Conservation (phyloP, 2,113 vertebrate species). For the Hypanus sabinus region DNA sequence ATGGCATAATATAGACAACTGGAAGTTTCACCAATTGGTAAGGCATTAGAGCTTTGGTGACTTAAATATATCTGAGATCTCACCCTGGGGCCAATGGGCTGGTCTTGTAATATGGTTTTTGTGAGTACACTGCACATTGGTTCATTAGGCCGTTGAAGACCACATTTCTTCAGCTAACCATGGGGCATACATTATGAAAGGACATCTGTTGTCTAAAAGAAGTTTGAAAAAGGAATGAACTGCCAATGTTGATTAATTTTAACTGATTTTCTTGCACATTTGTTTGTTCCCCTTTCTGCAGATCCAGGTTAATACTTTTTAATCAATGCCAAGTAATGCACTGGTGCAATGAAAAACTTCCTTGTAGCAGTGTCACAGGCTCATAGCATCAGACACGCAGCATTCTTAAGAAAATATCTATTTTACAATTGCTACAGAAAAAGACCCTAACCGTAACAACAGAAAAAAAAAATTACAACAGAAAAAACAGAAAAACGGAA, state of each 20-base stretch:
- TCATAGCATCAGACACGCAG: too few species aligned
- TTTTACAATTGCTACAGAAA: too few species aligned
- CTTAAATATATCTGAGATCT: conserved; percentile 67
- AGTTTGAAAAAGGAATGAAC: conserved; percentile 67
- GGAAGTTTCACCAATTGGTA: conserved; percentile 75
- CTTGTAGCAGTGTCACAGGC: too few species aligned
- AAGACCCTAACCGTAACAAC: too few species aligned
- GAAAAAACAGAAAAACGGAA: too few species aligned
- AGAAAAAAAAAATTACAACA: too few species aligned
- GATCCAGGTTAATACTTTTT: conserved; percentile 70
- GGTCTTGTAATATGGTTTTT: conserved; percentile 75
- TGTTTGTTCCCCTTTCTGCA: conserved; percentile 71
- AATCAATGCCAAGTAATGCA: too few species aligned
- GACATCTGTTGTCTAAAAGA: conserved; percentile 76
- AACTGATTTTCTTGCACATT: conserved; percentile 53
- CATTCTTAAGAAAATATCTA: too few species aligned
- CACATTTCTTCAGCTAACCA: conserved; percentile 71
- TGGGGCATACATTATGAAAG: conserved; percentile 78
- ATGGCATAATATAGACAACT: conserved; percentile 65
- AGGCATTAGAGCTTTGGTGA: conserved; percentile 57
- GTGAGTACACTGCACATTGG: conserved; percentile 70
- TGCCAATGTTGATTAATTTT: conserved; percentile 65
- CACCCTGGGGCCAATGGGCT: conserved; percentile 45
- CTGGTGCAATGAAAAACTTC: too few species aligned
- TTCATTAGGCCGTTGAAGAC: conserved; percentile 76